Evolutionary conservation across 30 jellyfish, hydroid and myxozoan genomes (phyloP), one percentile per base, ranked within the genome.

Genomic region (Aurelia sp.): DNA sequence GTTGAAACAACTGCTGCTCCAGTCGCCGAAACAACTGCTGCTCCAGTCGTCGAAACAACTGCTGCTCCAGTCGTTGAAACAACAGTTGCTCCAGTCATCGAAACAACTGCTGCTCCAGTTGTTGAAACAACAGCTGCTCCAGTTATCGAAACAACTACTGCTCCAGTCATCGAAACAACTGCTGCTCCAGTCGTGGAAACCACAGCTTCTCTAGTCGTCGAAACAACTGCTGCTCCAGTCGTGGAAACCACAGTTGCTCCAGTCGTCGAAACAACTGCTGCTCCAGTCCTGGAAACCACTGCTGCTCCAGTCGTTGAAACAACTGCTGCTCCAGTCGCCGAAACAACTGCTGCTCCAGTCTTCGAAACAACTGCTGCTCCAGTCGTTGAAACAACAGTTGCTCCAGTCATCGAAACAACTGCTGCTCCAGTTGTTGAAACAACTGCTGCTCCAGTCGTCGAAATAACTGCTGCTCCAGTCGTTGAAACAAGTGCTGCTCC

Each of bases 401-500:
- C 67, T 12, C 74, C 90, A 44, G 70, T 72, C 58, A 85, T 37
- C 0, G 87, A 53, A 55, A 62, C 76, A 17, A 77, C 88, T 0
- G 69, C 81, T 17, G 89, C 85, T 73, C 50, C 89, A 78, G 69
- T 65, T 47, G 83, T 61, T 4, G 82, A 30, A 35, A 78, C 89
- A 3, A 78, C 89, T 1, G 81, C 67, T 59, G 89, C 84, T n/a
- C 61, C 78, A 57, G 88, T 55, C 9, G 81, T 48, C 0, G 51
- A 48, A 78, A 62, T 59, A 6, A 65, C 82, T 0, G 87, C 93
- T 57, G 80, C 93, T 6, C 88, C 86, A 21, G 88, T 73, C 50
- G 68, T 71, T 11, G 95, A 73, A 73, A 18, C 90, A 6, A 62
- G 73, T 1, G 84, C 83, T 35, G 86, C 90, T n/a, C 85, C 86